Conservation (phyloP, 1,140 invertebrate genomes). For the Trinorchestia longiramus region DNA sequence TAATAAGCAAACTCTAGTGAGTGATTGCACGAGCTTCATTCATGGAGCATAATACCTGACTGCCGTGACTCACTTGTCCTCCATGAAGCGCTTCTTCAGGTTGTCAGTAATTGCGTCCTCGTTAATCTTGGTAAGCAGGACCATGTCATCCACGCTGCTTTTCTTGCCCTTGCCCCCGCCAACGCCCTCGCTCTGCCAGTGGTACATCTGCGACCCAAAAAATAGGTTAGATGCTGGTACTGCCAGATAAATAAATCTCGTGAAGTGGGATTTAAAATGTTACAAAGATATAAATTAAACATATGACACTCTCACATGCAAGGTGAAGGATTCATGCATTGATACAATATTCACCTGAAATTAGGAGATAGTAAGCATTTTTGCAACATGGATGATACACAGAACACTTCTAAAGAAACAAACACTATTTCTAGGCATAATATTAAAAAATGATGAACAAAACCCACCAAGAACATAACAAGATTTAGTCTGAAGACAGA, state of each 20-base stretch:
- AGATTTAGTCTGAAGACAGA: not conserved
- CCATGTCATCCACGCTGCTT: slow-evolving; percentile 85
- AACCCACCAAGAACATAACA: not conserved
- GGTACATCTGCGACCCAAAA: slow-evolving; percentile 76
- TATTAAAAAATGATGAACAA: not conserved
- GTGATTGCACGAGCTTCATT: no score
- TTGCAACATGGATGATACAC: not conserved
- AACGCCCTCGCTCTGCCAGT: slow-evolving; percentile 79
- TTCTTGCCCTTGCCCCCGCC: slow-evolving; percentile 76
- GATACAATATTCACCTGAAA: not conserved
- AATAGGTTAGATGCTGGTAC: not conserved
- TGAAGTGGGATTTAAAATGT: no score
- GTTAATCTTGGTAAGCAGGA: slow-evolving; percentile 80
- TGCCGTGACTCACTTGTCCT: slow-evolving; percentile 71
- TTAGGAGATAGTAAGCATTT: not conserved
- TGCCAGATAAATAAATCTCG: not conserved
- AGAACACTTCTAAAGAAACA: not conserved
- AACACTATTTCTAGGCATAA: not conserved
- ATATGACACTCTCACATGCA: not conserved
- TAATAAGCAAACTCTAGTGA: no score
- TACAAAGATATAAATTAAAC: not conserved
- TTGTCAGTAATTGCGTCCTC: slow-evolving; percentile 83
- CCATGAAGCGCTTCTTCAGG: slow-evolving; percentile 80
- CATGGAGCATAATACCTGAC: not conserved
- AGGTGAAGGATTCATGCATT: not conserved